Conservation (phyloP, 2,888 invertebrate species). For the Metalampra italica region DNA sequence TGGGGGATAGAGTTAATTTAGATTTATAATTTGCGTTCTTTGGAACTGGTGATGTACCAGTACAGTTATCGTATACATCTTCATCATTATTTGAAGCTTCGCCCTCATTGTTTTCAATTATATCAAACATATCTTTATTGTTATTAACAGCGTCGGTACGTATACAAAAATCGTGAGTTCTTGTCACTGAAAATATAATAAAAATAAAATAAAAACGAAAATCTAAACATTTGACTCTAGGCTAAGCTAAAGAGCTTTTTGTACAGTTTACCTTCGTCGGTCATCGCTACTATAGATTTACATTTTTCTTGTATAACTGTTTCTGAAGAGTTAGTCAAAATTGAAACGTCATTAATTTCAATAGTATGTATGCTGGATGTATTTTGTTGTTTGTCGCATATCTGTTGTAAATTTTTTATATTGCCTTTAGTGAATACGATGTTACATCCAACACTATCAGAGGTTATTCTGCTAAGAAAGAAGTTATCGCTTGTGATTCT, state of each 20-base stretch:
- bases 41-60: neutral
- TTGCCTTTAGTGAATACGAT: neutral
- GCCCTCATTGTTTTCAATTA: neutral
- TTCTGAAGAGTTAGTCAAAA: neutral
- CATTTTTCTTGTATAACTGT: neutral
- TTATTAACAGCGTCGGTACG: neutral
- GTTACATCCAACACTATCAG: constrained; percentile 15
- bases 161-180: neutral
- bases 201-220: neutral
- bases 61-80: neutral
- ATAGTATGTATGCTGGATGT: neutral
- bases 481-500: constrained; percentile 50
- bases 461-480: constrained; percentile 26
- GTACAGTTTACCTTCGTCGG: neutral
- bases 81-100: neutral
- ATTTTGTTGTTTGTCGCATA: neutral
- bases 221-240: neutral
- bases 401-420: neutral
- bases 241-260: neutral
- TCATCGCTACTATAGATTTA: neutral
- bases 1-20: constrained; percentile 39
- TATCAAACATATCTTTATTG: neutral
- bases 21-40: constrained; percentile 18
- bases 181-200: neutral
- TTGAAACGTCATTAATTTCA: neutral